These are phyloP conservation scores for Chloroclystis v-ata DNA, from an alignment of 2,888 invertebrate genomes.

Conservation along the genomic window DNA sequence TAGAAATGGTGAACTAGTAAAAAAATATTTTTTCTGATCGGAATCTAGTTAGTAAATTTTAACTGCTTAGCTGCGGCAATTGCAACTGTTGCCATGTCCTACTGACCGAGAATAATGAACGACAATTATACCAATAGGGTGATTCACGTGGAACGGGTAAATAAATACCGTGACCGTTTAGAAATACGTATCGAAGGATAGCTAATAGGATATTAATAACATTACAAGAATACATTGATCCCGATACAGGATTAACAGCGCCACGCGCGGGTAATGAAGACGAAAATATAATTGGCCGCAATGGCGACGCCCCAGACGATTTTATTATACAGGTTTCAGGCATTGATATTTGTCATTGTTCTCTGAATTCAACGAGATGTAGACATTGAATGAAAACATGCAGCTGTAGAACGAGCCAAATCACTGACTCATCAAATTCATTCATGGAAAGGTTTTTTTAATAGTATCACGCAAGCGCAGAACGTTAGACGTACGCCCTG, in stretches of 20 bases:
- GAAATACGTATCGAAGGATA: constrained; percentile 18
- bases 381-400: constrained; percentile 47
- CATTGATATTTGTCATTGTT: constrained; percentile 39
- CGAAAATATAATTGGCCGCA: constrained; percentile 23
- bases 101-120: constrained; percentile 20
- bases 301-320: constrained; percentile 7
- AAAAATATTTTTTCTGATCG: background rate
- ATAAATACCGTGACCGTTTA: constrained; percentile 26
- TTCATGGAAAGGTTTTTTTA: constrained; percentile 48
- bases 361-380: constrained; percentile 34
- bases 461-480: constrained; percentile 26
- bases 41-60: constrained; percentile 2
- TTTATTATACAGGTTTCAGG: constrained; percentile 24
- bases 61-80: constrained; percentile 4
- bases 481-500: constrained; percentile 16
- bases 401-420: constrained; percentile 49
- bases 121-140: constrained; percentile 22
- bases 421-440: constrained; percentile 60
- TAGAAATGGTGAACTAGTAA: no score
- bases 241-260: constrained; percentile 16
- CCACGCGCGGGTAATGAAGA: constrained; percentile 16
- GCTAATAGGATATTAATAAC: constrained; percentile 34
- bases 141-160: constrained; percentile 30
- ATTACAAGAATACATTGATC: constrained; percentile 35
- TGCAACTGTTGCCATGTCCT: constrained; percentile 19